Base-by-base conservation (phyloP, 2,888 invertebrate species). In the Drosophila ustulata region DNA sequence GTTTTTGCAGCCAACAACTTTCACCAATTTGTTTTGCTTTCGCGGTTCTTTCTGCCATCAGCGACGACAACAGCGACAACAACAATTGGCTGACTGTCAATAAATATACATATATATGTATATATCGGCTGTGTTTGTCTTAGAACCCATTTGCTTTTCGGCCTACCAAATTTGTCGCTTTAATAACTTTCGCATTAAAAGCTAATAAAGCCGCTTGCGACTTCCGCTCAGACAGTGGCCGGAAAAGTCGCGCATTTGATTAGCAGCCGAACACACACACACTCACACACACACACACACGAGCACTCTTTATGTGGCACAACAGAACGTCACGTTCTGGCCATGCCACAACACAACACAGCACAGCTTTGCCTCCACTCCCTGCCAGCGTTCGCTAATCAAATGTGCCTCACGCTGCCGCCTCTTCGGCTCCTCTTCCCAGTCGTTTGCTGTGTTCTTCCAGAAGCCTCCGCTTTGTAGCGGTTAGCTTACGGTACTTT, bases 401-500 rank as follows among this genome's bases (percentile, higher is more conserved):
- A 84, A 85, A 85, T 87, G 82, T 57, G 52, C 50, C 49, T 49
- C 50, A 23, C 34, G 3, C 41, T 30, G 18, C 52, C 6, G 5
- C 11, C 43, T 7, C 18, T 3, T 26, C 37, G 37, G n/a, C 30
- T 3, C 37, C 8, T 18, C 18, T 1, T 18, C 7, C 5, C 51
- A 32, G 37, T n/a, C 13, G 6, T 30, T 5, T 7, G 30, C 50
- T 45, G 70, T 57, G 68, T 74, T 72, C 67, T 77, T 80, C 75
- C 69, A 80, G 80, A 80, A 80, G 77, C 71, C 61, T 68, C 64
- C 56, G 68, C 69, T 62, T 71, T 75, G 90, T 91, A 92, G 92
- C 92, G 92, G 92, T 92, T 92, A 91, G 89, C 89, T 92, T 92
- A 92, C 92, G 92, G 92, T 92, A 92, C 92, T 92, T 92, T 92